These are phyloP conservation scores for Brachionus paranguensis DNA, from an alignment of 1,140 invertebrate genomes.

Conservation along the genomic window DNA sequence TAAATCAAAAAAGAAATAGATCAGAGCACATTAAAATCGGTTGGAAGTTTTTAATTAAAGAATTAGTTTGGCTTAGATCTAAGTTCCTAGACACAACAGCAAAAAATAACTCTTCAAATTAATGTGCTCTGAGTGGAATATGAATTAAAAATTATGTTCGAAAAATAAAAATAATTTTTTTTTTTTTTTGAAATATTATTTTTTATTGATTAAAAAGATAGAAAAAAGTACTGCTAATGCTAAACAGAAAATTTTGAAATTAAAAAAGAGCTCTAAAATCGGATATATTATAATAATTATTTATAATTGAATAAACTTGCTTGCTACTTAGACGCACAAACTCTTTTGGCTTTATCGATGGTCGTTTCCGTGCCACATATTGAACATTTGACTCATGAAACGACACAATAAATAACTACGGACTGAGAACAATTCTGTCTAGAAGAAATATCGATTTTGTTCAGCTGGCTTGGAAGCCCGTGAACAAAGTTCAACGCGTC, in stretches of 20 bases:
- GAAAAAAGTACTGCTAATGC: neutral
- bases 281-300: constrained; percentile 21
- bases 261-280: neutral
- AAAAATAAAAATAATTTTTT: neutral
- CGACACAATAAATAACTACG: no score
- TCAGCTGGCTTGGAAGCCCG: neutral
- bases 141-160: neutral
- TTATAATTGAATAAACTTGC: constrained; percentile 20
- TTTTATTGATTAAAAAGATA: constrained; percentile 22
- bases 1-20: no score
- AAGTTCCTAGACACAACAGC: neutral
- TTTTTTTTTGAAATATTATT: constrained; percentile 23
- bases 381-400: no score
- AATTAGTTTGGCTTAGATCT: neutral
- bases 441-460: neutral
- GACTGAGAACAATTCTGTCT: neutral
- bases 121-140: neutral
- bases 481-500: neutral
- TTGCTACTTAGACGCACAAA: neutral
- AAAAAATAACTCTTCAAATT: neutral
- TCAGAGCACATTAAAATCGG: no score
- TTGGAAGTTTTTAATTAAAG: no score
- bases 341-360: neutral
- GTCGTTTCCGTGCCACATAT: neutral
- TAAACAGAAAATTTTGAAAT: neutral